Base-by-base conservation (phyloP, 1,140 invertebrate species). In the Ectropis grisescens region DNA sequence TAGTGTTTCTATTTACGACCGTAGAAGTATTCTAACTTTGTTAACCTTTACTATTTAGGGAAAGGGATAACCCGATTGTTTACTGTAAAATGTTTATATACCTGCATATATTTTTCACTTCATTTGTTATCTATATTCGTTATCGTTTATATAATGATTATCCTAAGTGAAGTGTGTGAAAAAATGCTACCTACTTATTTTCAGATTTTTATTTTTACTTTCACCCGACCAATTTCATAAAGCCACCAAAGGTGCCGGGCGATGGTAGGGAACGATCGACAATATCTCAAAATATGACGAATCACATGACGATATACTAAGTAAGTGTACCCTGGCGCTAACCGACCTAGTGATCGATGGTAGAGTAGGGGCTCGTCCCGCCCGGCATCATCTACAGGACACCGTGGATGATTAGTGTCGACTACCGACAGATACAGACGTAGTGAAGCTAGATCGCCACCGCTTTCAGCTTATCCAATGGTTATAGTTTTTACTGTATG, bases 171-270 rank as follows among this genome's bases (percentile, higher is more conserved):
- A 69, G 65, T 72, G 56, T 76, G 58, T 75, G 66, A 76, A 78
- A 81, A 76, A 75, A 81, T 74, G 47, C 71, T 79, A 58, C 67
- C 58, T 78, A 81, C 57, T 80, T 78, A 76, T 76, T 81, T 79
- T 76, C 69, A 79, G 74, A 75, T 81, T 81, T 76, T 81, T 76
- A 81, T 79, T 81, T 81, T 80, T 75, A 71, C 66, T 78, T 62
- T 75, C 69, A 69, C 67, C 69, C 58, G 67, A 78, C 60, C 70
- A 71, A 71, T 74, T 65, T 67, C 66, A 59, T 75, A 65, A 60
- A 54, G 45, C 60, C 60, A 48, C 42, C 67, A 61, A 50, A 57
- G 55, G 49, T 59, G 52, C 58, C 46, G 58, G 47, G 47, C 55
- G 65, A 54, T 70, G 42, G 64, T 75, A 75, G 68, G 68, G 58